A percentile compares a stretch with the other conserved stretches of the same genome.
Conservation (phyloP, 2,888 invertebrate genomes). For the Cheiracanthium punctorium region DNA sequence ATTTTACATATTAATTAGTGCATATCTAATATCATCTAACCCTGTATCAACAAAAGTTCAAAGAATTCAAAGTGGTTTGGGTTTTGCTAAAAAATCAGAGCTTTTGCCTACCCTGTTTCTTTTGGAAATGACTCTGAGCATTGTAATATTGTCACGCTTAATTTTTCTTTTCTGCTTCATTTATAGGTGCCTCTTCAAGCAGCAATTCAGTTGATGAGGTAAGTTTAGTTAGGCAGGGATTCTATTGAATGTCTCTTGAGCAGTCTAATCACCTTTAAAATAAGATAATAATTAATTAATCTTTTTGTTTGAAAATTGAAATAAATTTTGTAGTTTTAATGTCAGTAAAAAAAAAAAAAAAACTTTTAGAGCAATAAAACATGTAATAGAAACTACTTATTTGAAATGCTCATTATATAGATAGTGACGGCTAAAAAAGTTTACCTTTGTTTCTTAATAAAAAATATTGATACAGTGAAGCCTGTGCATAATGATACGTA, state of each 20-base stretch:
- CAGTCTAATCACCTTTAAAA: background rate
- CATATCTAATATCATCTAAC: too few relatives aligned
- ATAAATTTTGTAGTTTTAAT: background rate
- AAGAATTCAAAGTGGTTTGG: background rate
- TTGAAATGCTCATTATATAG: too few relatives aligned
- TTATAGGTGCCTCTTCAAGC: slow-evolving; percentile 60
- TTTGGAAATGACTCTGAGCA: background rate
- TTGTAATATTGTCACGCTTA: too few relatives aligned
- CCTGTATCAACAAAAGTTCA: too few relatives aligned
- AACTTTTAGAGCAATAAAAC: too few relatives aligned
- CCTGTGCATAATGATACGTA: too few relatives aligned
- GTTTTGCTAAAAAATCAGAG: background rate
- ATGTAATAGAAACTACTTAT: too few relatives aligned
- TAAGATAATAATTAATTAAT: background rate
- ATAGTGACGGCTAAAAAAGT: too few relatives aligned
- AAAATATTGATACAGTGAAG: too few relatives aligned
- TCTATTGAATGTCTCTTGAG: background rate
- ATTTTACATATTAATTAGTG: too few relatives aligned
- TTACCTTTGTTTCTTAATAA: too few relatives aligned
- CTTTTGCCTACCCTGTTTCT: background rate
- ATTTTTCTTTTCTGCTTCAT: background rate
- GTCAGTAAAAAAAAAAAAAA: too few relatives aligned
- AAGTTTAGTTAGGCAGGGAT: slow-evolving; percentile 11
- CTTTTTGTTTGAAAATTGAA: background rate
- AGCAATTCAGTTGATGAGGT: slow-evolving; percentile 52